phyloP scores from a whole-genome alignment of 2,888 invertebrate species.

The Trissolcus brochymenae region DNA sequence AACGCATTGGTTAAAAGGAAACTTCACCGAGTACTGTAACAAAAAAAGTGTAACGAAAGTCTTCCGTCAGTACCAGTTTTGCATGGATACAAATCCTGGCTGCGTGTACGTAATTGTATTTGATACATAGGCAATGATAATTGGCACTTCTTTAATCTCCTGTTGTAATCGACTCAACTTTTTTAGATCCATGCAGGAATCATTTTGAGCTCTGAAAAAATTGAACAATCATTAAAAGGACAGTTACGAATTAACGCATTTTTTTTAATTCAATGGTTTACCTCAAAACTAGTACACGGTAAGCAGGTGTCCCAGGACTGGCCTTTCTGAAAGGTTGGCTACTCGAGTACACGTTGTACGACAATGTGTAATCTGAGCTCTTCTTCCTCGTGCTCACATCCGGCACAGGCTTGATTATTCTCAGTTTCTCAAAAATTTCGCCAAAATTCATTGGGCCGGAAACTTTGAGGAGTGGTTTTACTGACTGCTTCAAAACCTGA shows the following conservation, averaged over 20 bases:
- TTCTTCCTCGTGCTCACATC: slow-evolving; percentile 67
- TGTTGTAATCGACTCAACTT: slow-evolving; percentile 70
- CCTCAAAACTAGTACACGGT: slow-evolving; percentile 70
- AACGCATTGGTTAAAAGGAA: too few relatives aligned
- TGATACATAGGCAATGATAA: slow-evolving; percentile 70
- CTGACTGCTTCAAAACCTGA: slow-evolving; percentile 66
- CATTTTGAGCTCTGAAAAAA: slow-evolving; percentile 66
- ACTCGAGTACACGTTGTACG: slow-evolving; percentile 70
- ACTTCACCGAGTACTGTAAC: too few relatives aligned
- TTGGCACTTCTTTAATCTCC: slow-evolving; percentile 67
- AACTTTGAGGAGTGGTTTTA: slow-evolving; percentile 66
- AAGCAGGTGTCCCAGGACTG: slow-evolving; percentile 70
- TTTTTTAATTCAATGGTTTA: slow-evolving; percentile 44
- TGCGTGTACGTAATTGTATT: slow-evolving; percentile 70
- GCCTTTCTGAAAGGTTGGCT: slow-evolving; percentile 67
- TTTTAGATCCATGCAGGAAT: slow-evolving; percentile 64
- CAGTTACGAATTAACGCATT: background rate
- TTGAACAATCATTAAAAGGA: background rate
- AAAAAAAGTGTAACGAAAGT: background rate
- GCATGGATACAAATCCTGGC: slow-evolving; percentile 68
- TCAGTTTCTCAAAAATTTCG: slow-evolving; percentile 68
- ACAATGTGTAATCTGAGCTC: slow-evolving; percentile 66
- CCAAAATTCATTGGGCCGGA: slow-evolving; percentile 63
- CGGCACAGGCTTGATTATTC: slow-evolving; percentile 70
- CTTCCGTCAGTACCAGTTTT: slow-evolving; percentile 63